Evolutionary conservation across 2,797 vertebrate genomes (phyloP).

Genomic region (Amazona finschi): DNA sequence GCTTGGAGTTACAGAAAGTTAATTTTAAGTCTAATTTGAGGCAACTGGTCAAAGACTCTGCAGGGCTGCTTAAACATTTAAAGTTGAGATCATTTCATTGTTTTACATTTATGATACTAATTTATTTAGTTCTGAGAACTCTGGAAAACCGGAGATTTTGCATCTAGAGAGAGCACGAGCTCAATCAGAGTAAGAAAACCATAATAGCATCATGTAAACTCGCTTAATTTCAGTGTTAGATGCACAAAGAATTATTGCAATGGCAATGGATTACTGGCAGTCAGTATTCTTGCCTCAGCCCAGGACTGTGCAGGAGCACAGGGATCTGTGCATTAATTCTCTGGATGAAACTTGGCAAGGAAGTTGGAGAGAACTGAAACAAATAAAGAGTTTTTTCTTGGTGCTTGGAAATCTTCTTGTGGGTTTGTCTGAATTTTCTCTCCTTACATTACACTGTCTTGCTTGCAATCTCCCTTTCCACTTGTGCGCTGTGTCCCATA

Average conservation of each 20-base stretch:
- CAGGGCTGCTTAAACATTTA: not conserved
- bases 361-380: not conserved
- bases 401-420: not conserved
- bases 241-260: not conserved
- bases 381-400: not conserved
- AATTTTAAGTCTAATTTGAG: not conserved
- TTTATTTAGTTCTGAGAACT: not conserved
- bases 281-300: not conserved
- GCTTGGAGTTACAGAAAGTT: not conserved
- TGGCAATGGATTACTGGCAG: not conserved
- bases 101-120: not conserved
- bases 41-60: not conserved
- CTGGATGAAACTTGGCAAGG: not conserved
- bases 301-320: not conserved
- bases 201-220: not conserved
- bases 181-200: not conserved
- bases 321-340: not conserved
- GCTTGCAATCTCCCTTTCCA: accelerated
- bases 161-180: not conserved
- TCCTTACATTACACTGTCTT: accelerated
- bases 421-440: not conserved
- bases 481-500: not conserved
- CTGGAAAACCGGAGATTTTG: not conserved
- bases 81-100: not conserved
- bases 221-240: not conserved